A percentile compares a stretch with the other conserved stretches of the same genome.
Conservation (phyloP, 2,113 vertebrate genomes). For the Tympanuchus pallidicinctus region DNA sequence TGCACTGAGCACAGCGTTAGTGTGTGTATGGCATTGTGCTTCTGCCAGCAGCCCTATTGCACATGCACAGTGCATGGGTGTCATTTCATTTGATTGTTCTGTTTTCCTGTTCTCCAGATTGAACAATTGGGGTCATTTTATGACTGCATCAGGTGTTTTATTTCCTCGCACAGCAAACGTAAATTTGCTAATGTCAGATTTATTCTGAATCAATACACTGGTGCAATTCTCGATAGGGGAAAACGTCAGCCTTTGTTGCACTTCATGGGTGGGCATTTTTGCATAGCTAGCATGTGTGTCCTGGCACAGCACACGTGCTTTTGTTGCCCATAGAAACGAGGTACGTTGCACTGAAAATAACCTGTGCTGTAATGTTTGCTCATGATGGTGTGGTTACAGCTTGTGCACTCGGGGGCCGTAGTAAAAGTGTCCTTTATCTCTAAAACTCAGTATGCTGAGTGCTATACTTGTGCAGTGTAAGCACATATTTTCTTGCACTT, state of each 20-base stretch:
- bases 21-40: too few relatives aligned
- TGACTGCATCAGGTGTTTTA: background rate
- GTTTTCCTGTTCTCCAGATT: conserved; percentile 25
- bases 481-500: conserved; percentile 16
- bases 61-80: background rate
- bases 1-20: background rate
- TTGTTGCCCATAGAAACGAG: background rate
- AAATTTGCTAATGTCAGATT: background rate
- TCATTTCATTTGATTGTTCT: background rate
- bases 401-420: background rate
- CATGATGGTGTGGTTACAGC: background rate
- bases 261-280: background rate
- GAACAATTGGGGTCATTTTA: background rate
- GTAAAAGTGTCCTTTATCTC: background rate
- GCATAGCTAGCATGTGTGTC: background rate
- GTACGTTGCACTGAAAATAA: background rate
- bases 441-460: background rate
- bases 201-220: background rate
- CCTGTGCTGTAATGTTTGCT: background rate
- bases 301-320: background rate
- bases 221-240: background rate
- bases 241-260: background rate
- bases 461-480: conserved; percentile 1
- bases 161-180: background rate
- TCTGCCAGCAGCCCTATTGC: background rate